A percentile compares a stretch with the other conserved stretches of the same genome.
These are phyloP conservation scores for Atta cephalotes DNA, from an alignment of 1,140 invertebrate genomes.

Conservation along the genomic window DNA sequence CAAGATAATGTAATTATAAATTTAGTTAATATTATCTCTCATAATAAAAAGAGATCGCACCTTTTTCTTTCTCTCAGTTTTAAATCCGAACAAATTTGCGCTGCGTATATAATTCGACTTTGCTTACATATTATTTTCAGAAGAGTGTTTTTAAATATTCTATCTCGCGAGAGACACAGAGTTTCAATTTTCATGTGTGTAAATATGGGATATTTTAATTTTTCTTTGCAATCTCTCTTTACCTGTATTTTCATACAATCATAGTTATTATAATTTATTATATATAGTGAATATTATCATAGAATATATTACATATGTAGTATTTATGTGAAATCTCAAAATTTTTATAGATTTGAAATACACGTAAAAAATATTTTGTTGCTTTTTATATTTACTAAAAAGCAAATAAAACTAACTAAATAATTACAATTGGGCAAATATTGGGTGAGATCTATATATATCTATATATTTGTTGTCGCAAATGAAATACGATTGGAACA, in stretches of 20 bases:
- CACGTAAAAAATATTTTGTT: neutral
- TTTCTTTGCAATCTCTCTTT: conserved; percentile 12
- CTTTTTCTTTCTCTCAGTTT: conserved; percentile 22
- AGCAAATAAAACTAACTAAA: neutral
- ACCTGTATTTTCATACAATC: neutral
- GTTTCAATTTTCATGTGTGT: conserved; percentile 24
- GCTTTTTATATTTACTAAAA: neutral
- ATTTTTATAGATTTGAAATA: neutral
- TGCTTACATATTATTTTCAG: conserved; percentile 43
- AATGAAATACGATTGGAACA: neutral
- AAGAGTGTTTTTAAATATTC: conserved; percentile 44
- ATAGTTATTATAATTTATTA: conserved; percentile 20
- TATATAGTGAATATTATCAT: neutral
- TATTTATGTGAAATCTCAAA: neutral
- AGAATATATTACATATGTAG: neutral
- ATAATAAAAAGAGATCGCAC: conserved; percentile 6
- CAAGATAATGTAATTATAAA: conserved; percentile 9
- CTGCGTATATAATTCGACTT: conserved; percentile 34
- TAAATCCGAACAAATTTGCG: conserved; percentile 44
- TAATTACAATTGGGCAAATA: neutral
- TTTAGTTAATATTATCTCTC: conserved; percentile 7
- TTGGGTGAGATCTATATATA: neutral
- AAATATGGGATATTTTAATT: conserved; percentile 40
- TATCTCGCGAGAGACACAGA: conserved; percentile 40
- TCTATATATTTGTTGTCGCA: neutral